A percentile compares a stretch with the other conserved stretches of the same genome.
Evolutionary conservation across 2,113 vertebrate species (phyloP).

Genomic region (Siniperca knerii): DNA sequence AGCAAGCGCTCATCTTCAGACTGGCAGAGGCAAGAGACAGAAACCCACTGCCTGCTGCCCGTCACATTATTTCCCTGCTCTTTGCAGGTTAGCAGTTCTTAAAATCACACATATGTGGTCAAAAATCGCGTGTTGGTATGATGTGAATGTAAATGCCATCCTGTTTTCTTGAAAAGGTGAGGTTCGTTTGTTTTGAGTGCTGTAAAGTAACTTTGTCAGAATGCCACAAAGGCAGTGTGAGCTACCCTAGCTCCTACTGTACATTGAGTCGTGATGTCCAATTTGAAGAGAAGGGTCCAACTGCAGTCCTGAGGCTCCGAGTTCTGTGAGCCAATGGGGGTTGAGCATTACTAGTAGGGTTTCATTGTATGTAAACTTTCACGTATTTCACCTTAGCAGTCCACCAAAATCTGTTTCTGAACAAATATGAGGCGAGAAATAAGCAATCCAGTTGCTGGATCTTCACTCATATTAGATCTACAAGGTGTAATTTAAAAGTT

Average conservation of each 20-base stretch:
- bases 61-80: neutral
- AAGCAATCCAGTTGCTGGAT: too few species aligned
- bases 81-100: neutral
- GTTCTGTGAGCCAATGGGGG: too few species aligned
- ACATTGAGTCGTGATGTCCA: neutral
- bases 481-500: too few species aligned
- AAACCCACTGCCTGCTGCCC: too few species aligned
- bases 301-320: too few species aligned
- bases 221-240: neutral
- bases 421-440: too few species aligned
- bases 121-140: neutral
- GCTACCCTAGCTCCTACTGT: neutral
- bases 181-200: neutral
- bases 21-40: neutral
- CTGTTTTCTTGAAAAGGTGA: neutral
- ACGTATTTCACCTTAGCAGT: too few species aligned
- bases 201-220: neutral
- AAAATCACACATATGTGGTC: neutral
- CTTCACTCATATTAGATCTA: too few species aligned
- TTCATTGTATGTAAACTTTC: too few species aligned
- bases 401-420: too few species aligned
- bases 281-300: too few species aligned
- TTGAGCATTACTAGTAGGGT: too few species aligned
- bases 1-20: neutral
- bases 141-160: neutral